Conservation (phyloP, 2,888 invertebrate genomes). For the Drosophila lacicola region DNA sequence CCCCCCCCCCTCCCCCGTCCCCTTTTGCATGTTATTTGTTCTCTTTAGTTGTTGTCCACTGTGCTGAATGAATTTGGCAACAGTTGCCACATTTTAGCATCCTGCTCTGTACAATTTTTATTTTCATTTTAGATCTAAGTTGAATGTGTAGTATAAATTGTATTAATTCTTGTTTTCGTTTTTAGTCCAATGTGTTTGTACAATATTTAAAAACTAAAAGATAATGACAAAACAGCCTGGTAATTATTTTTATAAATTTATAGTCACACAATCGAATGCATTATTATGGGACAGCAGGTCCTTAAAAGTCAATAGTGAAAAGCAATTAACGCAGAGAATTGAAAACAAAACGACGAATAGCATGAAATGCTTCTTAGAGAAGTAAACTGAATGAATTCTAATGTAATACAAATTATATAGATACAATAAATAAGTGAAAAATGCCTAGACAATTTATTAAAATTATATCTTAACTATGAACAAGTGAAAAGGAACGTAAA, state of each 20-base stretch:
- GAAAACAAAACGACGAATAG: constrained; percentile 76
- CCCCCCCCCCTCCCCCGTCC: not conserved
- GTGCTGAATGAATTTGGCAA: constrained; percentile 19
- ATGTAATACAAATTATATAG: constrained; percentile 62
- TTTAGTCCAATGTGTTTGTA: constrained; percentile 78
- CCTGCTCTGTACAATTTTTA: constrained; percentile 62
- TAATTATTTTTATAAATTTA: constrained; percentile 50
- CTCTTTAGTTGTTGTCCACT: constrained; percentile 36
- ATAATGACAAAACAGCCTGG: constrained; percentile 21
- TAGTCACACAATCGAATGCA: constrained; percentile 44
- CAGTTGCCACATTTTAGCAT: constrained; percentile 49
- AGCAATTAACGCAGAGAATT: constrained; percentile 71
- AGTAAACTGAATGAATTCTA: constrained; percentile 59
- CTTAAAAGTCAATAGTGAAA: constrained; percentile 58
- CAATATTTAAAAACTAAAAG: constrained; percentile 45
- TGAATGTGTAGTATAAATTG: constrained; percentile 69
- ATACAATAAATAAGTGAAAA: constrained; percentile 68
- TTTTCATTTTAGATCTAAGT: constrained; percentile 59
- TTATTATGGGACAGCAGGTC: constrained; percentile 21
- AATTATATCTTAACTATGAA: constrained; percentile 32
- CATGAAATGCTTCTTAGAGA: constrained; percentile 75
- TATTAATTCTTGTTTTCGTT: constrained; percentile 68
- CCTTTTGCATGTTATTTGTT: constrained; percentile 44
- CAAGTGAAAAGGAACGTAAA: constrained; percentile 17
- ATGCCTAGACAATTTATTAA: constrained; percentile 72